A percentile compares a stretch with the other conserved stretches of the same genome.
Conservation (phyloP, 2,797 vertebrate species). For the Phrynocephalus guinanensis region DNA sequence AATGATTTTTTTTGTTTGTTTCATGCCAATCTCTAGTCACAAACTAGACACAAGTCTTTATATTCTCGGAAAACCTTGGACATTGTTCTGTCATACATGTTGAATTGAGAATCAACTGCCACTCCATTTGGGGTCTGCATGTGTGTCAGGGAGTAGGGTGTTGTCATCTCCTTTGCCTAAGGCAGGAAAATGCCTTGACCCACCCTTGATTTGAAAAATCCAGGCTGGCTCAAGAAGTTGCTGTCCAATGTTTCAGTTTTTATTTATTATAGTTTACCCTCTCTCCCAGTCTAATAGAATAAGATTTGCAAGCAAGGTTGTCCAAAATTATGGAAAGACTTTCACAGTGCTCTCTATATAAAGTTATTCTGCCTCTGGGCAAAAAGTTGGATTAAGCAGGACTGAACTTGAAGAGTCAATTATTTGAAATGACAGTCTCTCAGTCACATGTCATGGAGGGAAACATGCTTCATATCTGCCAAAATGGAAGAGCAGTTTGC, state of each 20-base stretch:
- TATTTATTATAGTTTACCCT: background rate
- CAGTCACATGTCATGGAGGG: conserved; percentile 38
- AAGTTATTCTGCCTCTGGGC: conserved; percentile 11
- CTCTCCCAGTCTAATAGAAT: background rate
- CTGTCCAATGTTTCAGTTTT: background rate
- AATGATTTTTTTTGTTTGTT: too few relatives aligned
- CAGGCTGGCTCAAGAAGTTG: background rate
- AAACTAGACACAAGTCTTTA: background rate
- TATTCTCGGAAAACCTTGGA: background rate
- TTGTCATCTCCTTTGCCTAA: background rate
- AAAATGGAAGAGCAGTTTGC: background rate
- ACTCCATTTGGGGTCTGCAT: background rate
- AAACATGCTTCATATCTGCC: conserved; percentile 40
- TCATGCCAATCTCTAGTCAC: too few relatives aligned
- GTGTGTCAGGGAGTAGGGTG: background rate
- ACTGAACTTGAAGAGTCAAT: conserved; percentile 14
- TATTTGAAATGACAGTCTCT: conserved; percentile 44
- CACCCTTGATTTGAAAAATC: background rate
- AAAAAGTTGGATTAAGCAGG: conserved; percentile 17
- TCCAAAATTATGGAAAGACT: background rate
- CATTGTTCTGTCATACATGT: background rate
- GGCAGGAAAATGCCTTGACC: background rate
- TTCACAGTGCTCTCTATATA: background rate
- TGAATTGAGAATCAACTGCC: background rate
- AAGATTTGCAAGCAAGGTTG: background rate